Evolutionary conservation across 2,113 vertebrate genomes (phyloP).

Genomic region (Macquaria ambigua): DNA sequence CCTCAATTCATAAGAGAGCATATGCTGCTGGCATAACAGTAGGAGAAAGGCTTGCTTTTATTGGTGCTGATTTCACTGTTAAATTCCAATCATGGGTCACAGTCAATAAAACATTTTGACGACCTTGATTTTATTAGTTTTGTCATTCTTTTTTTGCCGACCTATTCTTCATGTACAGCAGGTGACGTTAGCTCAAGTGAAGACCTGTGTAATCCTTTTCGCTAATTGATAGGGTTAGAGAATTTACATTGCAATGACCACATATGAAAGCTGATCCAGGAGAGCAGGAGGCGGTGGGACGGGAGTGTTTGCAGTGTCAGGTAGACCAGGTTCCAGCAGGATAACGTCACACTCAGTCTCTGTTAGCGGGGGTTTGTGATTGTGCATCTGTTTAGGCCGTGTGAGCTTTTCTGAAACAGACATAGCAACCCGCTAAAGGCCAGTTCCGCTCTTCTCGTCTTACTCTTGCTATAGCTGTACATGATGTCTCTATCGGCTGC

Average conservation of each 20-base stretch:
- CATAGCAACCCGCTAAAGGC: slow-evolving; percentile 33
- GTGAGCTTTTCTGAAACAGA: slow-evolving; percentile 52
- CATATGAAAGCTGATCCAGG: slow-evolving; percentile 85
- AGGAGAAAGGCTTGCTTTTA: slow-evolving; percentile 39
- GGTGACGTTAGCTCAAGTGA: slow-evolving; percentile 62
- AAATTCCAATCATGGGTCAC: slow-evolving; percentile 71
- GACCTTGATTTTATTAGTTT: slow-evolving; percentile 44
- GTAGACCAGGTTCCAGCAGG: slow-evolving; percentile 79
- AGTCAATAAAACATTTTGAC: slow-evolving; percentile 40
- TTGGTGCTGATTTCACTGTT: slow-evolving; percentile 65
- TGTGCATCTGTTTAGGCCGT: slow-evolving; percentile 45
- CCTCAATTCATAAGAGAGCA: slow-evolving; percentile 15
- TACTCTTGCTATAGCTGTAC: slow-evolving; percentile 48
- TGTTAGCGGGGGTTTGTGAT: slow-evolving; percentile 57
- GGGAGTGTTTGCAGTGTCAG: slow-evolving; percentile 72
- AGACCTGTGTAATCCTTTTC: slow-evolving; percentile 72
- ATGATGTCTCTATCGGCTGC: slow-evolving; percentile 30
- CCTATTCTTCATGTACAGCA: not conserved
- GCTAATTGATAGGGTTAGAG: slow-evolving; percentile 83
- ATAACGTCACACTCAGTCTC: slow-evolving; percentile 82
- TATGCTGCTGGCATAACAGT: not conserved
- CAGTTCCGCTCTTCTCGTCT: slow-evolving; percentile 45
- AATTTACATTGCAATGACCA: slow-evolving; percentile 76
- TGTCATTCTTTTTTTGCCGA: slow-evolving; percentile 22
- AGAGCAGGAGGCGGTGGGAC: slow-evolving; percentile 47